Base-by-base conservation (phyloP, 2,888 invertebrate species). In the Cheilosia vernalis region DNA sequence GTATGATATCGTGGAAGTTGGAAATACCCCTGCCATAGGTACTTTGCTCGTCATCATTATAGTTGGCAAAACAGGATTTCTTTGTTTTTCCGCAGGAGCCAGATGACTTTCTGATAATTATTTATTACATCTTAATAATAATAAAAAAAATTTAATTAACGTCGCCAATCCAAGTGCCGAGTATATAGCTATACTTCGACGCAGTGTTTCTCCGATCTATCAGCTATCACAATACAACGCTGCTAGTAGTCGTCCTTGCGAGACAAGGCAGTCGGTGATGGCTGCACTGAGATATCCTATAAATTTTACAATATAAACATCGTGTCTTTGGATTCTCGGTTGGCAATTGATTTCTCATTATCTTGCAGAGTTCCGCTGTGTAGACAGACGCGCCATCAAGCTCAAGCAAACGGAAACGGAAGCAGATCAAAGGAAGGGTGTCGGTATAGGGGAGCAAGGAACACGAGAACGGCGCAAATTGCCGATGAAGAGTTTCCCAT, bases 281-380 rank as follows among this genome's bases (percentile, higher is more conserved):
- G 53, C 33, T 61, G 49, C 66, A 30, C 19, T 17, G 53, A 61
- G 51, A 33, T 51, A 33, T 1, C 58, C 5, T 37, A 2, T 63
- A 61, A 67, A 83, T 49, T 73, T 82, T 78, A 53, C 81, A 72
- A 70, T 76, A 76, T 76, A 76, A 76, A 77, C 64, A 55, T 64
- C 64, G 66, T 77, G 66, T 58, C 66, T 49, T 21, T 10, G 55
- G 47, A 66, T 53, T 66, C 47, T 49, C 24, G 77, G 30, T 61
- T 49, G 27, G 55, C 78, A 83, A 83, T 78, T 73, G 77, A 83
- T 73, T 78, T 72, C 73, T 67, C 56, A 72, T 78, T 73, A 67
- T 73, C 72, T 15, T 61, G 33, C 42, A 30, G 51, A 64, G 42
- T 24, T 79, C 63, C 51, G 30, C 49, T 67, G 27, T 60, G 58